Conservation (phyloP, 2,888 invertebrate genomes). For the Dryomyza anilis region DNA sequence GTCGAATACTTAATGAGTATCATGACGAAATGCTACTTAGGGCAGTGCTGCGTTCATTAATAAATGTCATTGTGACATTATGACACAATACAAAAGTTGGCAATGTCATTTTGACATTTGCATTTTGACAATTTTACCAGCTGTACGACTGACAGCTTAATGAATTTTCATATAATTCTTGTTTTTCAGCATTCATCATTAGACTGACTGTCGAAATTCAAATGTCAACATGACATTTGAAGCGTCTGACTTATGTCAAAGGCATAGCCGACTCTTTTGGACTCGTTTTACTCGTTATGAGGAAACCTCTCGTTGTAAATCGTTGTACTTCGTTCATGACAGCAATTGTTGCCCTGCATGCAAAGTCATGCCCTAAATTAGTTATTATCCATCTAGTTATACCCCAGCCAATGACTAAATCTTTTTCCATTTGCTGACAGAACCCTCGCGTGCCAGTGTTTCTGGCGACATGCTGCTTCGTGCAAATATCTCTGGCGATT, state of each 20-base stretch:
- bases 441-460: constrained; percentile 50
- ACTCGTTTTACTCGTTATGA: background rate
- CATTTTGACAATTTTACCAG: too few species aligned
- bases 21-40: constrained; percentile 10
- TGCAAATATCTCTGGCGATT: constrained; percentile 56
- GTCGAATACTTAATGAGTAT: constrained; percentile 3
- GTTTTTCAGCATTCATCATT: too few species aligned
- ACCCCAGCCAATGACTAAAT: constrained; percentile 39
- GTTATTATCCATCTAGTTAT: background rate
- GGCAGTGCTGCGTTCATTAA: constrained; percentile 1
- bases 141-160: too few species aligned
- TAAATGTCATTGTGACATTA: background rate
- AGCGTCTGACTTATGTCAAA: background rate
- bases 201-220: background rate
- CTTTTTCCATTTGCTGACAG: constrained; percentile 52
- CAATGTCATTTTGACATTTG: background rate
- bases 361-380: background rate
- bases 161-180: too few species aligned
- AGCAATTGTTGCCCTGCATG: background rate
- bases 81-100: too few species aligned
- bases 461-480: constrained; percentile 55
- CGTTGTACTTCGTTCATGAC: background rate
- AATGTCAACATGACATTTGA: background rate
- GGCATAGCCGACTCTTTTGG: background rate
- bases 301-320: too few species aligned